Base-by-base conservation (phyloP, 2,113 vertebrate genomes). In the Haliaeetus leucogaster region DNA sequence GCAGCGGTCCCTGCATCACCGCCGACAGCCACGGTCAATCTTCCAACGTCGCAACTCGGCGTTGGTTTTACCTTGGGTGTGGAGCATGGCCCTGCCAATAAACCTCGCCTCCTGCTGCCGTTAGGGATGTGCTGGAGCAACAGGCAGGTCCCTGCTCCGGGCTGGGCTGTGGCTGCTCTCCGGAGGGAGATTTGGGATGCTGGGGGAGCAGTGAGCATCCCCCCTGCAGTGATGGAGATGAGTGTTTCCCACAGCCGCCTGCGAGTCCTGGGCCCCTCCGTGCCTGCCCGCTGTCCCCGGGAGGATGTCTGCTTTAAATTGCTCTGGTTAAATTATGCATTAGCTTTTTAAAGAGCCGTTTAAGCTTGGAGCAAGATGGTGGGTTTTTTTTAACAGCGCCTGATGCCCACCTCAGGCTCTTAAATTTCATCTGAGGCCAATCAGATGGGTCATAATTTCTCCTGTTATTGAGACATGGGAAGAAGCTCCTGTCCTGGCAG, bases 261-360 rank as follows among this genome's bases (percentile, higher is more conserved):
- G 3, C 0, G 4, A 58, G 30, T 17, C 32, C 50, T 8, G 29
- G 14, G 50, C 22, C 19, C 8, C 58, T 56, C 56, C 4, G 4
- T 6, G 11, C 52, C 66, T 3, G 7, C 50, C 7, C 5, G 2
- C 27, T 4, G 0, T 67, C 65, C 58, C 76, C 16, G 3, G 36
- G 55, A 62, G 92, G 72, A 48, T 65, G 45, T 36, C 94, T 34
- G 66, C 82, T 29, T 48, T 80, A 50, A 94, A 95, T 56, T 2
- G 48, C 93, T 86, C 65, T 3, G 17, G 59, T 88, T 98, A 88
- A 98, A 97, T 98, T 85, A 95, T 96, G 67, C 93, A 94, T 90
- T 50, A 71, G 95, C 65, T 90, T 80, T 96, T 95, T 90, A 88
- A 97, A 68, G 85, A 93, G 82, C 70, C 32, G 11, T 45, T 78